Conservation (phyloP, 2,113 vertebrate species). For the Monopterus albus region DNA sequence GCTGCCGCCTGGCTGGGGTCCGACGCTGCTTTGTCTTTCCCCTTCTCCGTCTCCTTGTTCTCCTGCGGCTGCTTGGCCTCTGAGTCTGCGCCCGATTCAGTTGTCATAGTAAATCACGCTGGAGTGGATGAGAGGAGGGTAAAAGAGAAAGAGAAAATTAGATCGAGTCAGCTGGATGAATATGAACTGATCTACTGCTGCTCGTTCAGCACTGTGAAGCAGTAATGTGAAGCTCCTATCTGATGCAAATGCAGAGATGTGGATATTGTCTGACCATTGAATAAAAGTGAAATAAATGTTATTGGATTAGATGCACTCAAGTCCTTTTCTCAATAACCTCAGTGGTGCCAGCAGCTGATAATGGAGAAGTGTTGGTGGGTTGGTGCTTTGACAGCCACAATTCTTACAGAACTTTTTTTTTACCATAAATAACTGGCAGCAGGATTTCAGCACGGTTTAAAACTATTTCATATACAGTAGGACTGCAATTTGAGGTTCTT, state of each 20-base stretch:
- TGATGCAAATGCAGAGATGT: constrained; percentile 33
- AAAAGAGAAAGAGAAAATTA: constrained; percentile 12
- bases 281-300: constrained; percentile 28
- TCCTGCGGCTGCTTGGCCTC: constrained; percentile 89
- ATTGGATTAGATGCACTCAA: constrained; percentile 10
- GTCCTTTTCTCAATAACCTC: background rate
- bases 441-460: no score
- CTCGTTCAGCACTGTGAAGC: background rate
- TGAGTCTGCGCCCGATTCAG: constrained; percentile 90
- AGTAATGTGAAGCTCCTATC: constrained; percentile 7
- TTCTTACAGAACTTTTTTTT: background rate
- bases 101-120: constrained; percentile 96
- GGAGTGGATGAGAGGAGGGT: constrained; percentile 26
- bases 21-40: constrained; percentile 29
- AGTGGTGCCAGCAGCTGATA: constrained; percentile 17
- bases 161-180: constrained; percentile 62
- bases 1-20: constrained; percentile 35
- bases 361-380: constrained; percentile 25
- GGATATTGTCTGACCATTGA: constrained; percentile 35
- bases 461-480: no score
- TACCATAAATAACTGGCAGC: no score
- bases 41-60: constrained; percentile 79
- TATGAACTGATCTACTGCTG: constrained; percentile 24
- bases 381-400: background rate
- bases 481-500: no score